A percentile compares a stretch with the other conserved stretches of the same genome.
These are phyloP conservation scores for Drosophila mettleri DNA, from an alignment of 2,888 invertebrate genomes.

Conservation along the genomic window DNA sequence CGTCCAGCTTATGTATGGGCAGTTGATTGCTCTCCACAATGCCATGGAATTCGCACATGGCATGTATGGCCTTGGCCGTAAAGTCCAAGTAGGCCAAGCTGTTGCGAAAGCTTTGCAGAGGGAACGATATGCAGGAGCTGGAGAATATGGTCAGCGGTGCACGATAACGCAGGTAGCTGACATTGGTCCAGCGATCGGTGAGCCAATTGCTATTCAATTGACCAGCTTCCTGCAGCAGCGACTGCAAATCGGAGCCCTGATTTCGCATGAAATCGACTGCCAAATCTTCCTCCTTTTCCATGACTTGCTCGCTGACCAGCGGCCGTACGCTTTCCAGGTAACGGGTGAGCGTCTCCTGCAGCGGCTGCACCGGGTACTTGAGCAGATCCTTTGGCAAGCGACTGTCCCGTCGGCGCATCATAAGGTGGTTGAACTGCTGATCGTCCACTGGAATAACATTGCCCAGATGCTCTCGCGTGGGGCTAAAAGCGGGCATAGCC, in stretches of 20 bases:
- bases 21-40: slow-evolving; percentile 86
- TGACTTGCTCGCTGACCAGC: slow-evolving; percentile 90
- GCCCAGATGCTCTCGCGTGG: not conserved
- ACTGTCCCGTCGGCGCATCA: too few species aligned
- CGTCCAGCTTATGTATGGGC: slow-evolving; percentile 91
- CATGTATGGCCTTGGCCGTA: slow-evolving; percentile 88
- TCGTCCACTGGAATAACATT: not conserved
- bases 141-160: slow-evolving; percentile 93
- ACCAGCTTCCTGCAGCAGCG: slow-evolving; percentile 89
- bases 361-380: slow-evolving; percentile 90
- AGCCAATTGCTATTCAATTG: slow-evolving; percentile 91
- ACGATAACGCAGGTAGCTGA: slow-evolving; percentile 93
- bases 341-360: slow-evolving; percentile 92
- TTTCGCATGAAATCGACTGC: slow-evolving; percentile 84
- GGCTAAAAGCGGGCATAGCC: not conserved
- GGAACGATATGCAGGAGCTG: slow-evolving; percentile 94
- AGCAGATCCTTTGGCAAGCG: slow-evolving; percentile 11
- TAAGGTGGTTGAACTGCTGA: not conserved
- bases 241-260: slow-evolving; percentile 85
- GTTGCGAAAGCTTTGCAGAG: slow-evolving; percentile 87
- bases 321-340: slow-evolving; percentile 92
- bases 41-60: slow-evolving; percentile 78
- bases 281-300: slow-evolving; percentile 88
- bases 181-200: slow-evolving; percentile 94
- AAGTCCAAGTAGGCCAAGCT: slow-evolving; percentile 88